Evolutionary conservation across 2,888 invertebrate species (phyloP).

Genomic region (Parthenolecanium corni): DNA sequence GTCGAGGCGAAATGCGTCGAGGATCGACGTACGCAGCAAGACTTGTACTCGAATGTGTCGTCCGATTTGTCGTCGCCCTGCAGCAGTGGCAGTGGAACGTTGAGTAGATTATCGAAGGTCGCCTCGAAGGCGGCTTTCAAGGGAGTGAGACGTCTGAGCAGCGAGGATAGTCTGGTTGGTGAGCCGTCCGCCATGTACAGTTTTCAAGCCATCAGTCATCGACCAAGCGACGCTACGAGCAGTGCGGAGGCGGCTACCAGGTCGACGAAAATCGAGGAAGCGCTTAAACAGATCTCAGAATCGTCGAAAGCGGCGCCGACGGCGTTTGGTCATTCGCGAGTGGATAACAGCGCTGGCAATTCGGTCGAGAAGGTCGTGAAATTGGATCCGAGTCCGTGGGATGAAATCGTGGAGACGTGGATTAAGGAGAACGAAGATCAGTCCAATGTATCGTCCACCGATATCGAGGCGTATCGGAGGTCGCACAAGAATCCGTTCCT

Average conservation of each 20-base stretch:
- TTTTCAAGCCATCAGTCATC: slow-evolving; percentile 7
- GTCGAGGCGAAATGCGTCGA: background rate
- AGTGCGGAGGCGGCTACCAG: background rate
- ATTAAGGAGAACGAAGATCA: slow-evolving; percentile 20
- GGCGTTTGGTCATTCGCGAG: slow-evolving; percentile 20
- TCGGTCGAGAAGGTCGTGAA: slow-evolving; percentile 4
- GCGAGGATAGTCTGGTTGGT: background rate
- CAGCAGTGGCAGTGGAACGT: background rate
- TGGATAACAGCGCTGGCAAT: background rate
- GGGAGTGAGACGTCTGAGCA: background rate
- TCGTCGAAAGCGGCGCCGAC: background rate
- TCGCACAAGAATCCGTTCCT: slow-evolving; percentile 24
- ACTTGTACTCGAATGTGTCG: background rate
- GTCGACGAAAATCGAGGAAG: slow-evolving; percentile 15
- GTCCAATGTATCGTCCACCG: slow-evolving; percentile 2
- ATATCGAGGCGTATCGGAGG: slow-evolving; percentile 15
- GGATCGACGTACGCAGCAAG: background rate
- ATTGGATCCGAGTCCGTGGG: slow-evolving; percentile 20
- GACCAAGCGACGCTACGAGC: background rate
- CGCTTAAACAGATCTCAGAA: slow-evolving; percentile 14
- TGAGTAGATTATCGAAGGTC: slow-evolving; percentile 1
- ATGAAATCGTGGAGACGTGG: slow-evolving; percentile 21
- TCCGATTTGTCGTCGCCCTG: background rate
- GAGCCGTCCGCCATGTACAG: slow-evolving; percentile 11
- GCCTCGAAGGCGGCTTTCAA: background rate